phyloP scores from a whole-genome alignment of 2,113 vertebrate species.

The Toxostoma redivivum region DNA sequence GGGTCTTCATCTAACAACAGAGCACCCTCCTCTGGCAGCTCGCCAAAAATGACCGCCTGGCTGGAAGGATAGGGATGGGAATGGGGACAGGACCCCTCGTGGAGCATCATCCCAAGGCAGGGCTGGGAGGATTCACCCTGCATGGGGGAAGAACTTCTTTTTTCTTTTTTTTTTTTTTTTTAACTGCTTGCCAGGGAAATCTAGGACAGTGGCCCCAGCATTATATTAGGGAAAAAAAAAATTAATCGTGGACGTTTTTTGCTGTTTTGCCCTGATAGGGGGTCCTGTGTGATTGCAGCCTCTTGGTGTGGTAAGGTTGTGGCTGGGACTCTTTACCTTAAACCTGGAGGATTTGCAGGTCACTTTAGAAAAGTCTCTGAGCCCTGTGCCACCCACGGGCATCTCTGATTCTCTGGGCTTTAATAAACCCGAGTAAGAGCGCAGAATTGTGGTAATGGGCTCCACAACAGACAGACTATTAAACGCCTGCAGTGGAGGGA shows the following conservation, averaged over 20 bases:
- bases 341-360: background rate
- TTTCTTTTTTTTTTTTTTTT: background rate
- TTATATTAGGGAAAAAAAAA: background rate
- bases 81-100: background rate
- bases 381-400: slow-evolving; percentile 3
- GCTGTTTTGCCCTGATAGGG: background rate
- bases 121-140: background rate
- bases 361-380: background rate
- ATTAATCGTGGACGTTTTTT: background rate
- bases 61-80: background rate
- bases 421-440: slow-evolving; percentile 11
- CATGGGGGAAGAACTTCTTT: background rate
- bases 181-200: background rate
- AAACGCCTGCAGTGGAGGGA: slow-evolving; percentile 60
- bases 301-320: fast-evolving
- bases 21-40: slow-evolving; percentile 84
- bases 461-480: slow-evolving; percentile 47
- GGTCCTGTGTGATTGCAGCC: fast-evolving
- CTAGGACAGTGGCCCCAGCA: background rate
- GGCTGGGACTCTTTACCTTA: background rate
- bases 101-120: fast-evolving
- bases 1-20: slow-evolving; percentile 71
- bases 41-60: slow-evolving; percentile 71
- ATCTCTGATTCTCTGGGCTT: slow-evolving; percentile 39
- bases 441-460: slow-evolving; percentile 25